A percentile compares a stretch with the other conserved stretches of the same genome.
Conservation (phyloP, 1,140 invertebrate genomes). For the Mya arenaria region DNA sequence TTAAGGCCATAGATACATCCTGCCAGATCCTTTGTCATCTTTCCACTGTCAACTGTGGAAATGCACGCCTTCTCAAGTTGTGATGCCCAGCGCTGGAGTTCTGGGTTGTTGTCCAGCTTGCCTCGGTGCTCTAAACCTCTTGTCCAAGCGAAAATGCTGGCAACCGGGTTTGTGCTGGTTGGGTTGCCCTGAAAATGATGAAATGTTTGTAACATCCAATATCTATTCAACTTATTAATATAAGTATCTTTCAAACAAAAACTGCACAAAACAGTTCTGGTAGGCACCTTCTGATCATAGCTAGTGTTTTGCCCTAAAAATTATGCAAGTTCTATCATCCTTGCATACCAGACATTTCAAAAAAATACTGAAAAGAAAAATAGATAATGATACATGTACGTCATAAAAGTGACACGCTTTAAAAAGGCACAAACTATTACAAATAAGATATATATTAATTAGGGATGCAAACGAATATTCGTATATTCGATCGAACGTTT, state of each 20-base stretch:
- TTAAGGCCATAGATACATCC: conserved; percentile 96
- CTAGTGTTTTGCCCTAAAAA: neutral
- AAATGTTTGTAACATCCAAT: neutral
- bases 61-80: conserved; percentile 91
- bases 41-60: conserved; percentile 95
- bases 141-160: conserved; percentile 99
- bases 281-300: neutral
- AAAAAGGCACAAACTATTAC: too few species aligned
- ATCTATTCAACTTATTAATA: neutral
- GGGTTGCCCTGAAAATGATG: conserved; percentile 76
- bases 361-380: too few species aligned
- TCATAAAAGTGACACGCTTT: too few species aligned
- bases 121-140: conserved; percentile 94
- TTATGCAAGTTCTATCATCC: neutral
- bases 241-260: too few species aligned
- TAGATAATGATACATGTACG: too few species aligned
- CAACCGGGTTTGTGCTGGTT: conserved; percentile 83
- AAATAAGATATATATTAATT: too few species aligned
- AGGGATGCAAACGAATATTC: too few species aligned
- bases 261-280: neutral
- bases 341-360: too few species aligned
- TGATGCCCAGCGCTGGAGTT: conserved; percentile 82
- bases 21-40: conserved; percentile 99
- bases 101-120: conserved; percentile 93
- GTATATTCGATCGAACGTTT: too few species aligned